Conservation (phyloP, 2,888 invertebrate genomes). For the Conchocele bisecta region DNA sequence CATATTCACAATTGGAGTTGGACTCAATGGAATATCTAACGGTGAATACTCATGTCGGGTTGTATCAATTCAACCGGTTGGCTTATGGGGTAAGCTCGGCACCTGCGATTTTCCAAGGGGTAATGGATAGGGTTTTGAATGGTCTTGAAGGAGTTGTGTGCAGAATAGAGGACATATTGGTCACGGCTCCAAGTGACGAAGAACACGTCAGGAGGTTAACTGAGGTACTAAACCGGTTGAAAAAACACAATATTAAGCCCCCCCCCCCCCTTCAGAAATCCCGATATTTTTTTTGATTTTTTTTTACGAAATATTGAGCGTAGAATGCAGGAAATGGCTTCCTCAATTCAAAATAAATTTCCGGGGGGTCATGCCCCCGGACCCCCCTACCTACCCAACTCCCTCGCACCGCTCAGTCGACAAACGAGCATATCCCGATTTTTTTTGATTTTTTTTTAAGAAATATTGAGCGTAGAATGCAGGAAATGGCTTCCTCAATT, state of each 20-base stretch:
- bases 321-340: no score
- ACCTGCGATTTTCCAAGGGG: constrained; percentile 49
- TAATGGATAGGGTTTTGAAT: constrained; percentile 44
- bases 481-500: no score
- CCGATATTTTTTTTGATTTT: no score
- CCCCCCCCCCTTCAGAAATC: no score
- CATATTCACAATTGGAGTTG: constrained; percentile 20
- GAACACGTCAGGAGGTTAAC: constrained; percentile 20
- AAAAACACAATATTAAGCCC: constrained; percentile 28
- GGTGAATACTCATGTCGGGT: constrained; percentile 35
- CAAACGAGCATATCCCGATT: no score
- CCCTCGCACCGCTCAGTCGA: no score
- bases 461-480: no score
- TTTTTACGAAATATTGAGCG: no score
- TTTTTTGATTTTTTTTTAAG: no score
- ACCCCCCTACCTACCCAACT: no score
- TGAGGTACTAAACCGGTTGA: constrained; percentile 29
- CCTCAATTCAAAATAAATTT: no score
- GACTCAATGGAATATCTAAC: constrained; percentile 12
- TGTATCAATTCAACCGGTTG: constrained; percentile 38
- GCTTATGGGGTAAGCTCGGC: constrained; percentile 43
- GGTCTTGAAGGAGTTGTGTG: constrained; percentile 28
- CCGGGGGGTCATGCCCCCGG: no score
- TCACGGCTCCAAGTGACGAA: constrained; percentile 33
- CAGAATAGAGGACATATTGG: constrained; percentile 45